These are phyloP conservation scores for Entelurus aequoreus DNA, from an alignment of 2,113 vertebrate species.

Conservation along the genomic window DNA sequence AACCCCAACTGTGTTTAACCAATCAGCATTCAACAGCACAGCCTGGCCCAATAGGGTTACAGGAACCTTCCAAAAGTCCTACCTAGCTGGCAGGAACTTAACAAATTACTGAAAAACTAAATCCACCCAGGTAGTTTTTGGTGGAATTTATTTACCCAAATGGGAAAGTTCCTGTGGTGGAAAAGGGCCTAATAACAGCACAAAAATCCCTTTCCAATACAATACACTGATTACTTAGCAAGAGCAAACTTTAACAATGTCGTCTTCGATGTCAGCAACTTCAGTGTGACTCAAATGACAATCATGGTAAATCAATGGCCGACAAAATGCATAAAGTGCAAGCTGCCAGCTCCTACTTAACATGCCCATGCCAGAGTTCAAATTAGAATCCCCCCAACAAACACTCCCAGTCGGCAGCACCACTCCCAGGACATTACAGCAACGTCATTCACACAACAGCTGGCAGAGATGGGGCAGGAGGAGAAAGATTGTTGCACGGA, in stretches of 20 bases:
- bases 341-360: conserved; percentile 42
- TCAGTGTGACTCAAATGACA: neutral
- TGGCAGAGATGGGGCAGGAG: conserved; percentile 39
- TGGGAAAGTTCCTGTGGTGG: too few relatives aligned
- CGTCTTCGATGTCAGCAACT: neutral
- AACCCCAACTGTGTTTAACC: too few relatives aligned
- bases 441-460: conserved; percentile 64
- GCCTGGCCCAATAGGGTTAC: too few relatives aligned
- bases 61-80: too few relatives aligned
- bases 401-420: conserved; percentile 9
- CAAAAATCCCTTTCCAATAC: neutral
- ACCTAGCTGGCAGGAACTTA: too few relatives aligned
- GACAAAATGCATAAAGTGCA: neutral
- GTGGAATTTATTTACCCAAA: too few relatives aligned
- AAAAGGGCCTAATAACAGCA: neutral
- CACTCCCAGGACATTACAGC: conserved; percentile 34
- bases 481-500: conserved; percentile 8
- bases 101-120: too few relatives aligned
- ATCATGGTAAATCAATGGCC: neutral
- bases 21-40: too few relatives aligned
- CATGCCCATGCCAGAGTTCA: conserved; percentile 43
- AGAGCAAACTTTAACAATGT: neutral
- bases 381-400: conserved; percentile 33
- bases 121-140: too few relatives aligned
- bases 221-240: neutral